Base-by-base conservation (phyloP, 2,888 invertebrate genomes). In the Apamea epomidion region DNA sequence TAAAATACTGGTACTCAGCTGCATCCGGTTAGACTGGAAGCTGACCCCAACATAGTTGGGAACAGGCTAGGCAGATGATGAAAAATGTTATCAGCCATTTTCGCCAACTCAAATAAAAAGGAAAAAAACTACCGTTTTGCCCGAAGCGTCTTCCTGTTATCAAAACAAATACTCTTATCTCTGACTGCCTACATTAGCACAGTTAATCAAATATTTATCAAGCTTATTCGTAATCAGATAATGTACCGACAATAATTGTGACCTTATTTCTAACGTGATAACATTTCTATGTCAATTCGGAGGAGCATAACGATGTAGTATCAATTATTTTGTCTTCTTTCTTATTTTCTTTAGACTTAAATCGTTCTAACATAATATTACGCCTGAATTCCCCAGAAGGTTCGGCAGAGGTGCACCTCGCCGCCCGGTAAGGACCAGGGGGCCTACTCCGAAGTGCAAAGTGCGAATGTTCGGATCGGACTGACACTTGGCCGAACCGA, bases 161-260 rank as follows among this genome's bases (percentile, higher is more conserved):
- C 87, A 74, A 83, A 78, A 83, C 68, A 83, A 73, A 83, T 58
- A 76, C 58, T 68, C 21, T 76, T 87, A 76, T 81, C 77, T 60
- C 60, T 71, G 32, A 65, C 76, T 37, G 21, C 18, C 10, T 32
- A 78, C 69, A 79, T 84, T 75, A 78, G 42, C 25, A 81, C 64
- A 64, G 62, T 74, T 81, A 76, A 85, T 85, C 74, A 60, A 79
- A 86, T 73, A 76, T 82, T 86, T 88, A 82, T 88, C 73, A 62
- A 64, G 45, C 29, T 12, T 74, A 75, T 78, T 82, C 37, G 68
- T 42, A 80, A 76, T 80, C 78, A 69, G 86, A 88, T 88, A 71
- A 62, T 29, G 42, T 32, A 32, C 62, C 29, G 7, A 71, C 29
- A 78, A 82, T 74, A 65, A 87, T 78, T 75, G 67, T 60, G 14